Evolutionary conservation across 2,888 invertebrate species (phyloP).

Genomic region (Agonopterix alstromeriana): DNA sequence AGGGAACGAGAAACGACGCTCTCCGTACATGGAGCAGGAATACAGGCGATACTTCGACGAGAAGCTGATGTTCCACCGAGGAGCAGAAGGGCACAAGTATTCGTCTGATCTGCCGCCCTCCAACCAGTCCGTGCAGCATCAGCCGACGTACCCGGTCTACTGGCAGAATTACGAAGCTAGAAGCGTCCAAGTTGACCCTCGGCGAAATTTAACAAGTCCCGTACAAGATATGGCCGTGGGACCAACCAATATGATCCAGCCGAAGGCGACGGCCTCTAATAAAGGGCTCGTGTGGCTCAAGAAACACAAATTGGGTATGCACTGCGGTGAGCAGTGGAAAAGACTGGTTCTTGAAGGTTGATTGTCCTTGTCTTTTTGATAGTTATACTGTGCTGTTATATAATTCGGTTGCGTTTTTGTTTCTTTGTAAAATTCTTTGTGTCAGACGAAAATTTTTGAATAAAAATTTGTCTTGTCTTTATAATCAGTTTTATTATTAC

Average conservation of each 20-base stretch:
- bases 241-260: background rate
- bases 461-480: conserved; percentile 1
- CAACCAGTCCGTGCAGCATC: conserved; percentile 9
- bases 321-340: conserved; percentile 45
- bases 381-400: too few relatives aligned
- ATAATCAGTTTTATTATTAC: background rate
- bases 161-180: conserved; percentile 39
- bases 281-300: conserved; percentile 42
- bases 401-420: too few relatives aligned
- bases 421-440: background rate
- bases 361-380: conserved; percentile 17
- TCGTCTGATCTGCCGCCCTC: conserved; percentile 21
- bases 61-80: conserved; percentile 28
- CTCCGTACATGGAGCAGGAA: conserved; percentile 52
- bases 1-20: conserved; percentile 18
- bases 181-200: conserved; percentile 12
- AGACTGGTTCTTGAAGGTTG: conserved; percentile 35
- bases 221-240: background rate
- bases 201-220: background rate
- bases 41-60: conserved; percentile 48
- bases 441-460: conserved; percentile 1
- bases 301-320: conserved; percentile 33
- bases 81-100: conserved; percentile 15
- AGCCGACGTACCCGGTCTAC: conserved; percentile 11
- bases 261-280: background rate